A percentile compares a stretch with the other conserved stretches of the same genome.
phyloP scores from a whole-genome alignment of 2,888 invertebrate genomes.

The Parasteatoda lunata region DNA sequence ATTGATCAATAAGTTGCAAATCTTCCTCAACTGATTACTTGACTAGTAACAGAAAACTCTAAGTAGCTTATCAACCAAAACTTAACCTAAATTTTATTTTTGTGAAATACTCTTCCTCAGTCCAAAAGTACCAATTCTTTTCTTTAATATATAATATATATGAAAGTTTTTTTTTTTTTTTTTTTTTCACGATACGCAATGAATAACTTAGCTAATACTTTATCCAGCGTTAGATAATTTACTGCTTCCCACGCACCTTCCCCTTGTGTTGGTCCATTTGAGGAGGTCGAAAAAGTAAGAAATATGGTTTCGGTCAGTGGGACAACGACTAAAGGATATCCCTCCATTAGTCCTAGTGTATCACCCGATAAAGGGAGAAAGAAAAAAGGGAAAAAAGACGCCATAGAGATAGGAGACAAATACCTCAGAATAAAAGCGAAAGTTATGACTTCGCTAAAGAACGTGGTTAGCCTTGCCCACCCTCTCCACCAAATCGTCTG shows the following conservation, averaged over 20 bases:
- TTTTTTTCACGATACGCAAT: no score
- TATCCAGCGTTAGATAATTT: neutral
- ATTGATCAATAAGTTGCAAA: no score
- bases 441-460: slow-evolving; percentile 45
- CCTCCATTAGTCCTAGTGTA: slow-evolving; percentile 35
- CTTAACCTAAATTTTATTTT: no score
- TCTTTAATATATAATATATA: no score
- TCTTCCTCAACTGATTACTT: no score
- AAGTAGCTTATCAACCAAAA: no score
- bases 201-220: no score
- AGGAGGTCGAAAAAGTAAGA: neutral
- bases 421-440: slow-evolving; percentile 23
- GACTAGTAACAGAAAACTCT: no score
- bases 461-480: slow-evolving; percentile 28
- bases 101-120: no score
- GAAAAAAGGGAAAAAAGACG: slow-evolving; percentile 19
- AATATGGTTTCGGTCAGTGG: slow-evolving; percentile 31
- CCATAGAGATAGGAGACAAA: neutral
- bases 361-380: neutral
- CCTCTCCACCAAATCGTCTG: slow-evolving; percentile 27
- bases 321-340: slow-evolving; percentile 52
- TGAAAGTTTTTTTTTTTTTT: no score
- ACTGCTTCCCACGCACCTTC: neutral
- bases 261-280: neutral
- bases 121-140: no score